These are phyloP conservation scores for Dinoponera quadriceps DNA, from an alignment of 1,140 invertebrate species.

Conservation along the genomic window DNA sequence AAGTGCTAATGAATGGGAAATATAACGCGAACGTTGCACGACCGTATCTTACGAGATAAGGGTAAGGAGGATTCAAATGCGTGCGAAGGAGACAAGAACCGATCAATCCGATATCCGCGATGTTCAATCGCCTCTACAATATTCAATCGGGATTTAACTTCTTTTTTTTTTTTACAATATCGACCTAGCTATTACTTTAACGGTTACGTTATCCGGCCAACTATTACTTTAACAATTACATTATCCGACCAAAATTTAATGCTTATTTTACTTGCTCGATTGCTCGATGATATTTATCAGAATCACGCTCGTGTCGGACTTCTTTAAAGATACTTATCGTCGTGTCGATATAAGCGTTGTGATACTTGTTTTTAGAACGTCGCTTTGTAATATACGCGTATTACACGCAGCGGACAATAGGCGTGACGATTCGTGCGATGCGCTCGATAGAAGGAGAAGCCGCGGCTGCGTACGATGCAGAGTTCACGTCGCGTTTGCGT, in stretches of 20 bases:
- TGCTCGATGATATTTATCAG: background rate
- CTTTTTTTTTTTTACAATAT: constrained; percentile 1
- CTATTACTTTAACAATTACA: constrained; percentile 16
- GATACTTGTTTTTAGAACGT: background rate
- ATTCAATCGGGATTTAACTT: constrained; percentile 5
- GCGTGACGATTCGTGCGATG: constrained; percentile 12
- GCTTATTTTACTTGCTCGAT: background rate
- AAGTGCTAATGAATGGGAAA: constrained; percentile 50
- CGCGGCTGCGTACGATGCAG: constrained; percentile 19
- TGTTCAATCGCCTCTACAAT: too few species aligned
- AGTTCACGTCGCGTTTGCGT: constrained; percentile 31
- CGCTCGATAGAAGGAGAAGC: constrained; percentile 6
- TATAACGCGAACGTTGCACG: constrained; percentile 13
- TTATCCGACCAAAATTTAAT: background rate
- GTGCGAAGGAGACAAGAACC: constrained; percentile 15
- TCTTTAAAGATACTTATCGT: background rate
- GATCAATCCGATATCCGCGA: background rate
- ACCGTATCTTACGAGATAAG: constrained; percentile 8
- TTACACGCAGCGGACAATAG: constrained; percentile 17
- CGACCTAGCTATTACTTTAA: background rate
- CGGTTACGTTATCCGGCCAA: background rate
- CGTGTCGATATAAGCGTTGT: background rate
- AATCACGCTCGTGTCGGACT: background rate
- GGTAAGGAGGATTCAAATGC: background rate
- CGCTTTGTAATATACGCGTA: background rate